Conservation (phyloP, 2,797 vertebrate species). For the Malurus splendens region DNA sequence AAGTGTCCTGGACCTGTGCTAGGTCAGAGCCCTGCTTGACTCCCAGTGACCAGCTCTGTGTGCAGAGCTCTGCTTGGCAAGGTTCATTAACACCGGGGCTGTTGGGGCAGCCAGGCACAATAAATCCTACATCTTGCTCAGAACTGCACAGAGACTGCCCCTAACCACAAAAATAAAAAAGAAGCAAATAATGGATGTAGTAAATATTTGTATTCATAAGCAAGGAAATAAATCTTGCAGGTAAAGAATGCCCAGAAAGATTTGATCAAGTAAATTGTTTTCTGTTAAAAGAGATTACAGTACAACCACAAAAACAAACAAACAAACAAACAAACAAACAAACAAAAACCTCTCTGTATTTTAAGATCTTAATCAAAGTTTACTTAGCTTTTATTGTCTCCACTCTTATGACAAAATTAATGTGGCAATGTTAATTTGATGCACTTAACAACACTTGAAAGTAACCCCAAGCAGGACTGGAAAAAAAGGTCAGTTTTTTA, state of each 20-base stretch:
- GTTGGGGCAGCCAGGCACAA: background rate
- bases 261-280: background rate
- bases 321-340: too few species aligned
- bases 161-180: background rate
- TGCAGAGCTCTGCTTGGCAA: background rate
- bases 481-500: conserved; percentile 25
- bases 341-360: background rate
- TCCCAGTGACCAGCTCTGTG: background rate
- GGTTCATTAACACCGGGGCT: background rate
- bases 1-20: background rate
- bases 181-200: background rate
- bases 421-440: conserved; percentile 37
- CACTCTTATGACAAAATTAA: conserved; percentile 19
- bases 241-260: background rate
- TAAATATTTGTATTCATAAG: background rate
- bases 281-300: conserved; percentile 24
- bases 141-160: background rate
- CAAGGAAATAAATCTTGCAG: conserved; percentile 1
- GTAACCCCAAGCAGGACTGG: conserved; percentile 25
- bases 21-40: background rate
- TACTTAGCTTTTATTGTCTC: conserved; percentile 7
- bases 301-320: background rate
- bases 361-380: background rate
- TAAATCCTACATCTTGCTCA: background rate
- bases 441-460: conserved; percentile 38